Evolutionary conservation across 2,113 vertebrate genomes (phyloP).

Genomic region (Regulus satrapa): DNA sequence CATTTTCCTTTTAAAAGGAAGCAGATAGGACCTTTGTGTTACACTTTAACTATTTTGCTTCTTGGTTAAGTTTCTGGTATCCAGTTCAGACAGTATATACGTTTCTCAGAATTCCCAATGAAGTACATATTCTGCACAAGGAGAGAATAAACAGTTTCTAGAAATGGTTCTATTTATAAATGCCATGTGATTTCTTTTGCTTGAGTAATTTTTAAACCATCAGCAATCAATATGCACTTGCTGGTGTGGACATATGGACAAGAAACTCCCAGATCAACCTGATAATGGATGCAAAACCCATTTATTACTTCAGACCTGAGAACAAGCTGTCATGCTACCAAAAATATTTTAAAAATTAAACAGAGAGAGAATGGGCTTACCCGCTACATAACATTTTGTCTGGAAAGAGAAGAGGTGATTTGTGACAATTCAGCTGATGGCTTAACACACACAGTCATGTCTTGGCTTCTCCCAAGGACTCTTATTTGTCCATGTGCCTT

Average conservation of each 20-base stretch:
- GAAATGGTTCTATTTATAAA: background rate
- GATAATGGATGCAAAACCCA: background rate
- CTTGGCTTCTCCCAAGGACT: background rate
- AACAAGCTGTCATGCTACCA: background rate
- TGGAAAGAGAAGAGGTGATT: background rate
- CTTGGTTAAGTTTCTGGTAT: background rate
- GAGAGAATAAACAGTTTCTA: background rate
- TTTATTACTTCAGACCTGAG: background rate
- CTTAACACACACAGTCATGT: fast-evolving
- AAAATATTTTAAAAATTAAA: background rate
- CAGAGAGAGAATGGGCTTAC: background rate
- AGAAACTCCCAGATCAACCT: background rate
- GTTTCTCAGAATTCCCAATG: background rate
- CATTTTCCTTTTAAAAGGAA: background rate
- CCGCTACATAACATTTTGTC: background rate
- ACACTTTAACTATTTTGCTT: background rate
- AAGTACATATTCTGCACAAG: background rate
- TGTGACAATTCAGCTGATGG: background rate
- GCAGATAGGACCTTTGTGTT: background rate
- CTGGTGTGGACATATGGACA: background rate
- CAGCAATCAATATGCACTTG: background rate
- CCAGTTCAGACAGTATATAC: background rate
- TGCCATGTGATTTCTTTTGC: background rate
- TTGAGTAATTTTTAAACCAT: background rate
- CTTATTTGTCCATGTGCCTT: background rate